Base-by-base conservation (phyloP, 2,888 invertebrate species). In the Sesamia inferens region DNA sequence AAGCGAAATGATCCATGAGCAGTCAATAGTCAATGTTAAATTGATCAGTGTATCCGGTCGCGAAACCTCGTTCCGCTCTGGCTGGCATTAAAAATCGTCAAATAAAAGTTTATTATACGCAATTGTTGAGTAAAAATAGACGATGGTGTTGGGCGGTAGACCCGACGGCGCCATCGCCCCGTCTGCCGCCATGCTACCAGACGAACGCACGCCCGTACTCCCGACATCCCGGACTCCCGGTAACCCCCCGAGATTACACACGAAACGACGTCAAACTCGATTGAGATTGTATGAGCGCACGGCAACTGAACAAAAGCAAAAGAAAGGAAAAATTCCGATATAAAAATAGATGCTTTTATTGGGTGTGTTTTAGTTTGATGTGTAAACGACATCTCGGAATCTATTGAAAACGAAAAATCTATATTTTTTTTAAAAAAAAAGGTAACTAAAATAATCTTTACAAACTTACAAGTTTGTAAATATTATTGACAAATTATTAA, bases 131-230 rank as follows among this genome's bases (percentile, higher is more conserved):
- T 88, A 84, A 87, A 87, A 90, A 89, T 88, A 90, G 88, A 87
- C 83, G 87, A 81, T 84, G 84, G 82, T 88, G 83, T 87, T 87
- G 86, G 91, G 91, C 90, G 92, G 90, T 90, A 94, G 94, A 94
- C 94, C 75, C 83, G 90, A 73, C 89, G 94, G 93, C 94, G 94
- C 94, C 94, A 22, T 62, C 66, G 71, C 63, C 63, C 58, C 69
- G 84, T 84, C 85, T 83, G 83, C 83, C 77, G 79, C 78, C 79
- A 81, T 66, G 48, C 69, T 77, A 83, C 80, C 78, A 88, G 88
- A 88, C 88, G 64, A 87, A 87, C 87, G 85, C 88, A 87, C 70
- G 68, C 79, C 65, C 44, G 62, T 47, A 87, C 75, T 71, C 79
- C 70, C 61, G 57, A 54, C 48, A 78, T 79, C 88, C 84, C 86